Conservation (phyloP, 2,888 invertebrate species). For the Parnassius orleans region DNA sequence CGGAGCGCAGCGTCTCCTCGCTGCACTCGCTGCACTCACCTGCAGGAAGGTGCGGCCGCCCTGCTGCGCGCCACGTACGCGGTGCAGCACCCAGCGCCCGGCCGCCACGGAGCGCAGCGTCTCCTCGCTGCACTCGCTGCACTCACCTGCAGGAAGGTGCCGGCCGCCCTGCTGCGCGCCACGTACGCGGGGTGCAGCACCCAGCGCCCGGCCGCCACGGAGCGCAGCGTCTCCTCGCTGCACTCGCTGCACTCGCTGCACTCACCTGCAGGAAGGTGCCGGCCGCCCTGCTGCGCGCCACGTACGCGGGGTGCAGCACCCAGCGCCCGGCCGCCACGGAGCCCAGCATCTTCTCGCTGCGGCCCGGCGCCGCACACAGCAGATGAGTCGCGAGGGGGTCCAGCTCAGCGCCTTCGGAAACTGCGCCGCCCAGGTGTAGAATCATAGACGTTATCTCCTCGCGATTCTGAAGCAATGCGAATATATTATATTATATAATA, state of each 20-base stretch:
- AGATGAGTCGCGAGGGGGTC: conserved; percentile 86
- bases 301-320: conserved; percentile 91
- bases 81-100: conserved; percentile 1
- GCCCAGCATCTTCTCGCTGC: conserved; percentile 94
- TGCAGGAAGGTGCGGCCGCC: conserved; percentile 49
- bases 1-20: too few relatives aligned
- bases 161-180: conserved; percentile 89
- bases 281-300: conserved; percentile 83
- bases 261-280: conserved; percentile 80
- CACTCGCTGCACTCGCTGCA: background rate
- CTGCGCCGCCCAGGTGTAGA: conserved; percentile 82
- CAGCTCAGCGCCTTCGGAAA: conserved; percentile 73
- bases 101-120: conserved; percentile 47
- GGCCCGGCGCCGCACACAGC: conserved; percentile 85
- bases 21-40: background rate
- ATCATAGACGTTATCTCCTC: conserved; percentile 79
- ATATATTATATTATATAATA: too few relatives aligned
- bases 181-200: conserved; percentile 86
- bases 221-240: conserved; percentile 50
- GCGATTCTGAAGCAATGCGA: conserved; percentile 59
- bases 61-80: conserved; percentile 86
- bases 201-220: conserved; percentile 67
- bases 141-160: conserved; percentile 63
- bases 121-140: too few relatives aligned
- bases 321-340: conserved; percentile 94